These are phyloP conservation scores for Yoshiicerus persimilis DNA, from an alignment of 1,140 invertebrate species.

Conservation along the genomic window DNA sequence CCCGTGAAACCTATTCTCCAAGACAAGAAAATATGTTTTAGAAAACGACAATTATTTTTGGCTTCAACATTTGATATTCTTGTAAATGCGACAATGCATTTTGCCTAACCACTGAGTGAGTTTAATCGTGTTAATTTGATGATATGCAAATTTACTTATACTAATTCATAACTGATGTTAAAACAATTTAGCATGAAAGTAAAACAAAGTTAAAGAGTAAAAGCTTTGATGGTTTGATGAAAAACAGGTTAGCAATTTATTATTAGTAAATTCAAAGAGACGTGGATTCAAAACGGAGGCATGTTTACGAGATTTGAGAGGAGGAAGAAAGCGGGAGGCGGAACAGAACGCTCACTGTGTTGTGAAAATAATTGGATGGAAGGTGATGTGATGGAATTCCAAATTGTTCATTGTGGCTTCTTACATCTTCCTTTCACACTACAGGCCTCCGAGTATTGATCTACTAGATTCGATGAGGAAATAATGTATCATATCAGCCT, in stretches of 20 bases:
- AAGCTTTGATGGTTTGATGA: too few species aligned
- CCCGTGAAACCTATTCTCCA: too few species aligned
- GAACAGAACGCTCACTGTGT: background rate
- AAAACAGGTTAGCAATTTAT: background rate
- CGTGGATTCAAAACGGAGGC: background rate
- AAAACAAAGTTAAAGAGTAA: background rate
- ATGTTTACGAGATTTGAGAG: background rate
- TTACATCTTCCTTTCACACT: background rate
- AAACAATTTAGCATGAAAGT: too few species aligned
- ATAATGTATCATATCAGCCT: background rate
- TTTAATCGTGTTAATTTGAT: too few species aligned
- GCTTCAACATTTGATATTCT: too few species aligned
- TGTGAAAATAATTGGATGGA: background rate
- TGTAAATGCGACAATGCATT: too few species aligned
- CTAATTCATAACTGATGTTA: too few species aligned
- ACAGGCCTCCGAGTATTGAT: background rate
- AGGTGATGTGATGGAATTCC: background rate
- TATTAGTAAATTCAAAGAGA: background rate
- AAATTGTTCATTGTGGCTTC: background rate
- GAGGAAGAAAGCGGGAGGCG: background rate
- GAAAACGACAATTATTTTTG: too few species aligned
- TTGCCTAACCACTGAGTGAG: too few species aligned
- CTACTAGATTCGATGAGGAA: background rate
- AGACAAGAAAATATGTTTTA: too few species aligned
- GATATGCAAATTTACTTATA: too few species aligned